Evolutionary conservation across 2,113 vertebrate species (phyloP), one percentile per base, ranked within the genome.

Genomic region (Isichthys henryi): DNA sequence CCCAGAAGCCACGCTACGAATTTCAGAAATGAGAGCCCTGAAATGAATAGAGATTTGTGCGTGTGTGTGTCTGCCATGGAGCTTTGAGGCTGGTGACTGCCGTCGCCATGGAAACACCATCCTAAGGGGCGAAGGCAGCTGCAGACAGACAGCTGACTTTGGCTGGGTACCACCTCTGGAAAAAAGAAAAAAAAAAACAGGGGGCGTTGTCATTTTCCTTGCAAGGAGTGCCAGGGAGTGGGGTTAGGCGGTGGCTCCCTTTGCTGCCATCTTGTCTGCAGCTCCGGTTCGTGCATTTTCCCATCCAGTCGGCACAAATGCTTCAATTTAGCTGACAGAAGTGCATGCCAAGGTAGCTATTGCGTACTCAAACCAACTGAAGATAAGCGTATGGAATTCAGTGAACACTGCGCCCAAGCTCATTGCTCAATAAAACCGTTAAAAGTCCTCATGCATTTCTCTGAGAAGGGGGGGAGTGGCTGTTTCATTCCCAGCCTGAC

Each of bases 61-160:
- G 6, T 70, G n/a, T 70, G n/a, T 66, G 94, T 94, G 86, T 93
- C 93, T 35, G 21, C 85, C 13, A 53, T 93, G 92, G 92, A 92
- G 93, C 82, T 58, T 80, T 48, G 27, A 21, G 84, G 66, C 84
- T 48, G 3, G 91, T 92, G 92, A 92, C 80, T 90, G 88, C 93
- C 93, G 94, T 96, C 94, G 91, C 95, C 92, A 95, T 94, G 94
- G 94, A 93, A 93, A 96, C 94, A 89, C 90, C 91, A 53, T 92
- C 80, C 5, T 87, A 91, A 91, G 94, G 92, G 94, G 91, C 90
- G 80, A 93, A 94, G 94, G 94, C 95, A 96, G 94, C 94, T 94
- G 93, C 91, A 94, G 92, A 91, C 92, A 93, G 94, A 94, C 93
- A 94, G 95, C 94, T 95, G 94, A 95, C 94, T 90, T 92, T 94